Evolutionary conservation across 2,888 invertebrate genomes (phyloP).

Genomic region (Bembecia ichneumoniformis): DNA sequence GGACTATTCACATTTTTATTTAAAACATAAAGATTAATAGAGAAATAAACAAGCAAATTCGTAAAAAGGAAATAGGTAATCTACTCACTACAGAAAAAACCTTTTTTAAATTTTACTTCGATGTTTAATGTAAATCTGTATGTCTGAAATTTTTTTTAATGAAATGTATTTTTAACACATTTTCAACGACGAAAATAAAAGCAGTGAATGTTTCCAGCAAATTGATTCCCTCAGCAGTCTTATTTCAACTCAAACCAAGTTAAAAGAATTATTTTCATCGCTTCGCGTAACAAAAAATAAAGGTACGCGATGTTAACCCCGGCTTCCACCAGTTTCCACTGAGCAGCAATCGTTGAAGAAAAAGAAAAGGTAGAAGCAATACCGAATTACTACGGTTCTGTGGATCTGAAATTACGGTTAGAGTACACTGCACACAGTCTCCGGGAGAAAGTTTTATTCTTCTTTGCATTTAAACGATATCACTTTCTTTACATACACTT

Average conservation of each 20-base stretch:
- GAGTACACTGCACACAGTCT: slow-evolving; percentile 14
- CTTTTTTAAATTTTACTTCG: too few relatives aligned
- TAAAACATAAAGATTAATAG: too few relatives aligned
- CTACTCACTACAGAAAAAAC: too few relatives aligned
- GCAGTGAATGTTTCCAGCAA: neutral
- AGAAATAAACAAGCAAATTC: too few relatives aligned
- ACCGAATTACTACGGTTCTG: slow-evolving; percentile 20
- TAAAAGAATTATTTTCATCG: neutral
- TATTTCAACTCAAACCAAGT: neutral
- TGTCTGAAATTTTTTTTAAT: too few relatives aligned
- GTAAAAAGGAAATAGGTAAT: too few relatives aligned
- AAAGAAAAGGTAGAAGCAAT: slow-evolving; percentile 22
- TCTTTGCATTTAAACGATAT: neutral
- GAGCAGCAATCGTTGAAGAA: slow-evolving; percentile 26
- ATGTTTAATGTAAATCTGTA: too few relatives aligned
- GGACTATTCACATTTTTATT: too few relatives aligned
- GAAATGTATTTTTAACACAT: too few relatives aligned
- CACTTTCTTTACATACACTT: neutral
- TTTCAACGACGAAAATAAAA: too few relatives aligned
- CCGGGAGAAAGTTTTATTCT: neutral
- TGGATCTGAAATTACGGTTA: slow-evolving; percentile 11
- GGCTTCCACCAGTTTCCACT: neutral
- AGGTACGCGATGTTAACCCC: neutral
- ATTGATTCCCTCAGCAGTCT: neutral
- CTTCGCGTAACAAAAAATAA: neutral